phyloP scores from a whole-genome alignment of 2,797 vertebrate genomes.

The Yasuhikotakia modesta region DNA sequence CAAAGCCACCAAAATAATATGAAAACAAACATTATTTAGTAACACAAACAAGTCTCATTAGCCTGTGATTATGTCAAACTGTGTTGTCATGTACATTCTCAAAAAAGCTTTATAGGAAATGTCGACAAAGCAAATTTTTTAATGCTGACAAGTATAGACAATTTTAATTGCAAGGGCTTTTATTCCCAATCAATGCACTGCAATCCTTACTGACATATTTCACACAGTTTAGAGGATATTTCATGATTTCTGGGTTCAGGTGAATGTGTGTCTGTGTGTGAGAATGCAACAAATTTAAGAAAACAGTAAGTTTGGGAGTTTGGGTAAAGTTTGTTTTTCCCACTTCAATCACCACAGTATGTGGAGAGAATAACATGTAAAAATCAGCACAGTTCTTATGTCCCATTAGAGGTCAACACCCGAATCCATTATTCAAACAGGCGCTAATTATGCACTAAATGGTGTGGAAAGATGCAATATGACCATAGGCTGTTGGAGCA shows the following conservation, averaged over 20 bases:
- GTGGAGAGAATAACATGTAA: constrained; percentile 49
- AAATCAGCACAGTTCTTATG: constrained; percentile 45
- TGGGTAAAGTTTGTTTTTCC: constrained; percentile 31
- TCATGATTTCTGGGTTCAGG: neutral
- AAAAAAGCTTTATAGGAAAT: too few relatives aligned
- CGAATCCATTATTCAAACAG: constrained; percentile 68
- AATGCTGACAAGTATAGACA: too few relatives aligned
- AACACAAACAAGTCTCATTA: neutral
- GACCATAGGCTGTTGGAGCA: constrained; percentile 67
- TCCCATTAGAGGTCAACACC: constrained; percentile 58
- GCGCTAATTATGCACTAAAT: constrained; percentile 78
- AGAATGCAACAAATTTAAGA: neutral
- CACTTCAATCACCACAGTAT: constrained; percentile 48
- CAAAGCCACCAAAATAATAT: neutral
- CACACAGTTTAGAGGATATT: neutral
- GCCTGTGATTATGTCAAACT: neutral
- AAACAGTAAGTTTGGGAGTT: neutral
- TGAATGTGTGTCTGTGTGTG: neutral
- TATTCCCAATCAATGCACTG: neutral
- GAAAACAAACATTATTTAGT: constrained; percentile 10
- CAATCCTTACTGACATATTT: neutral
- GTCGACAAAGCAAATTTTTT: too few relatives aligned
- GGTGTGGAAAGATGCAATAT: constrained; percentile 80
- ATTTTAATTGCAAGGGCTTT: neutral
- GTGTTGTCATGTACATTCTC: neutral